A percentile compares a stretch with the other conserved stretches of the same genome.
These are phyloP conservation scores for Pseudopodoces humilis DNA, from an alignment of 2,113 vertebrate genomes.

Conservation along the genomic window DNA sequence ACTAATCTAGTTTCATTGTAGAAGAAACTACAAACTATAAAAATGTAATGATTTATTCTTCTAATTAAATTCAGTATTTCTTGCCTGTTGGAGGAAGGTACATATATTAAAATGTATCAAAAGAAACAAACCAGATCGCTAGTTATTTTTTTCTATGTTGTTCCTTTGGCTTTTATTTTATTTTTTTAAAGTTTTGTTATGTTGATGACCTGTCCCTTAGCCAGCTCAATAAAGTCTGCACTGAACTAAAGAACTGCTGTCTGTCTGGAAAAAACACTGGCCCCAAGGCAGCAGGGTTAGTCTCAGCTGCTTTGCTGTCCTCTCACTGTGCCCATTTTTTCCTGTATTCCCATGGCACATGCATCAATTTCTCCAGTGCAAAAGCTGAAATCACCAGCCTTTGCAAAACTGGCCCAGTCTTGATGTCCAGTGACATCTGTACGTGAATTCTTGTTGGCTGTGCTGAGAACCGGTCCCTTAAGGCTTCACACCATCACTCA, in stretches of 20 bases:
- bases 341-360: neutral
- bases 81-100: neutral
- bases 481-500: neutral
- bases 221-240: neutral
- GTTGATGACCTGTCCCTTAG: neutral
- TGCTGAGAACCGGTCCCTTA: rapidly evolving
- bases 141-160: neutral
- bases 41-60: slow-evolving; percentile 31
- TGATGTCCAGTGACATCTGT: neutral
- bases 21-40: slow-evolving; percentile 19
- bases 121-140: slow-evolving; percentile 1
- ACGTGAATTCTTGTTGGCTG: neutral
- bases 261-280: neutral
- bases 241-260: neutral
- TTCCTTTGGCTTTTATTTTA: neutral
- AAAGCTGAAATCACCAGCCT: neutral
- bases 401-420: neutral
- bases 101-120: neutral
- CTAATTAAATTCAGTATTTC: slow-evolving; percentile 32
- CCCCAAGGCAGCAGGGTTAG: neutral
- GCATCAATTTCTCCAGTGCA: neutral
- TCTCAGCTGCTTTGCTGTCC: neutral
- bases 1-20: slow-evolving; percentile 3
- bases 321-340: neutral
- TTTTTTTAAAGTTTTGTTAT: neutral